These are phyloP conservation scores for Patiria miniata DNA, from an alignment of 35 echinoderm and acorn worm genomes.

Conservation along the genomic window DNA sequence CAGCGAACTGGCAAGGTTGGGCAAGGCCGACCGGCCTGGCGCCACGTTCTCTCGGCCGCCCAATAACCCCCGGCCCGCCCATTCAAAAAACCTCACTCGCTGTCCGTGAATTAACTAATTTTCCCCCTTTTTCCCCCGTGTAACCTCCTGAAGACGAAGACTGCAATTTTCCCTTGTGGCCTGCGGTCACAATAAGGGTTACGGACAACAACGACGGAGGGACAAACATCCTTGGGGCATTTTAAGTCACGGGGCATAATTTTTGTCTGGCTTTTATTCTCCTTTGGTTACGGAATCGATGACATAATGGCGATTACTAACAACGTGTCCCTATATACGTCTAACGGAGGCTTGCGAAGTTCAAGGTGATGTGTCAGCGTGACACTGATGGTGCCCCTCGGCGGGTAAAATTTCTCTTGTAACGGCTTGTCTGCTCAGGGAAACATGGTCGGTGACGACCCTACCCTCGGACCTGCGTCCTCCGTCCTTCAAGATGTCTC, in stretches of 20 bases:
- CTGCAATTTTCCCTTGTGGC: constrained; percentile 8
- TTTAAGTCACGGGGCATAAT: background rate
- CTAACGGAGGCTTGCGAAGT: no score
- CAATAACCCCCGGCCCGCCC: background rate
- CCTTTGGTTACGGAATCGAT: constrained; percentile 15
- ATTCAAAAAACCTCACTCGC: background rate
- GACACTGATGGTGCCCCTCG: no score
- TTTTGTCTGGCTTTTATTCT: background rate
- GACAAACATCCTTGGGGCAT: background rate
- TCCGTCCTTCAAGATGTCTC: no score
- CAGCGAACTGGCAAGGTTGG: background rate
- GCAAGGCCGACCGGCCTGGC: background rate
- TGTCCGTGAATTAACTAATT: constrained; percentile 8
- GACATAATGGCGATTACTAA: background rate
- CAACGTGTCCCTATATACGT: no score
- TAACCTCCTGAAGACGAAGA: background rate
- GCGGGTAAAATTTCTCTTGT: no score
- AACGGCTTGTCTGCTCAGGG: no score
- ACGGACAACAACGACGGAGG: background rate
- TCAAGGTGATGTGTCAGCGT: no score
- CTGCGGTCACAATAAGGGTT: background rate
- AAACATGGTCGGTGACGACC: no score
- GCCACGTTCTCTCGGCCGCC: background rate
- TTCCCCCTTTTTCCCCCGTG: background rate
- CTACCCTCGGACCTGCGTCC: no score